These are phyloP conservation scores for Mugil cephalus DNA, from an alignment of 2,113 vertebrate species.

Conservation along the genomic window DNA sequence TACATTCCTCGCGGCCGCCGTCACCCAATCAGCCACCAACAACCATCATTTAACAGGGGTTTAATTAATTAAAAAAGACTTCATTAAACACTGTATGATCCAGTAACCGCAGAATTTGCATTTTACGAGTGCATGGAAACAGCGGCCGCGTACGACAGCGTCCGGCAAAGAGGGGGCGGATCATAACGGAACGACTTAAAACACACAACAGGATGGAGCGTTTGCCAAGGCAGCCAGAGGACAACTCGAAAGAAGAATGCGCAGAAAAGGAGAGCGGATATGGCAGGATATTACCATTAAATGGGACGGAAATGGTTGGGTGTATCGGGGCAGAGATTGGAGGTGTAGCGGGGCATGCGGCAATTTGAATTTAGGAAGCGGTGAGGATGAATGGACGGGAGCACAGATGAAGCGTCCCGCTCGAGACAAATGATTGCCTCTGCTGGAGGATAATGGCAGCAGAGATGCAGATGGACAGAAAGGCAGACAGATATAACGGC, in stretches of 20 bases:
- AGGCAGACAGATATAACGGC: constrained; percentile 3
- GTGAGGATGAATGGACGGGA: constrained; percentile 35
- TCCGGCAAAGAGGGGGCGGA: constrained; percentile 2
- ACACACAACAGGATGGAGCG: neutral
- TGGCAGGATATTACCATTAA: neutral
- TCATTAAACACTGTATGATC: neutral
- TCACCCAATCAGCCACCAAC: neutral
- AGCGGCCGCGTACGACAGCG: neutral
- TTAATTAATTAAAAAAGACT: neutral
- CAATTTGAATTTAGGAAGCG: constrained; percentile 49
- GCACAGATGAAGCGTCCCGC: constrained; percentile 18
- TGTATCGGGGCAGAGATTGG: neutral
- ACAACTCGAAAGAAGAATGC: constrained; percentile 7
- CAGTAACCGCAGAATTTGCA: neutral
- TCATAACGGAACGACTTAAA: constrained; percentile 18
- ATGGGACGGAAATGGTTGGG: neutral
- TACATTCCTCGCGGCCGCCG: neutral
- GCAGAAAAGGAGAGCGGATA: constrained; percentile 12
- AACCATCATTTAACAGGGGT: constrained; percentile 2
- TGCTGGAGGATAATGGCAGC: constrained; percentile 36
- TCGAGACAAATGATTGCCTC: constrained; percentile 47
- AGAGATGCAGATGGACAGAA: constrained; percentile 33
- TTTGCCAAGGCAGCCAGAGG: constrained; percentile 34
- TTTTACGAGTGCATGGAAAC: neutral
- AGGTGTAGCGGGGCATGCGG: constrained; percentile 12